Evolutionary conservation across 2,888 invertebrate genomes (phyloP).

Genomic region (Chloromyia formosa): DNA sequence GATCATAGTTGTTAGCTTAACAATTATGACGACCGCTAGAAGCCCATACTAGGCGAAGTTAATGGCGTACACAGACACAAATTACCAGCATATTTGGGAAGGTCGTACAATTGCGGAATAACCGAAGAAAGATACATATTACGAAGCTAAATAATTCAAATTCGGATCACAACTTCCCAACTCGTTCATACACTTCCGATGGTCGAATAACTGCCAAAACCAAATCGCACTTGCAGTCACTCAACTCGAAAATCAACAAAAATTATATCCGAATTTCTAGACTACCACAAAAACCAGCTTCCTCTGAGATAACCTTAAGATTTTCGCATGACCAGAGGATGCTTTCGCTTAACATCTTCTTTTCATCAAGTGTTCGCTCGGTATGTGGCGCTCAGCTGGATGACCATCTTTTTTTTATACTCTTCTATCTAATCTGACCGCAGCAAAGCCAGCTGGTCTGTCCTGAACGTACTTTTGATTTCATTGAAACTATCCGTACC

Average conservation of each 20-base stretch:
- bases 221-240: no score
- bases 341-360: not conserved
- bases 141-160: no score
- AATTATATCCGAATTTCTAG: not conserved
- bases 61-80: no score
- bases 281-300: not conserved
- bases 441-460: no score
- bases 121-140: no score
- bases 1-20: no score
- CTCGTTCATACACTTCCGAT: not conserved
- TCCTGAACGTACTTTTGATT: not conserved
- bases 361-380: not conserved
- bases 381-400: slow-evolving; percentile 4
- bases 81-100: no score
- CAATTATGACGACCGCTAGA: no score
- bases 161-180: no score
- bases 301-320: not conserved
- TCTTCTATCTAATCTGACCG: not conserved
- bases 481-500: not conserved
- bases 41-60: no score
- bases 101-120: no score
- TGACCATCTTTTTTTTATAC: not conserved
- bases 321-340: not conserved
- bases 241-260: not conserved
- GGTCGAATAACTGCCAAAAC: not conserved